Conservation (phyloP, 2,888 invertebrate genomes). For the Atherix ibis region DNA sequence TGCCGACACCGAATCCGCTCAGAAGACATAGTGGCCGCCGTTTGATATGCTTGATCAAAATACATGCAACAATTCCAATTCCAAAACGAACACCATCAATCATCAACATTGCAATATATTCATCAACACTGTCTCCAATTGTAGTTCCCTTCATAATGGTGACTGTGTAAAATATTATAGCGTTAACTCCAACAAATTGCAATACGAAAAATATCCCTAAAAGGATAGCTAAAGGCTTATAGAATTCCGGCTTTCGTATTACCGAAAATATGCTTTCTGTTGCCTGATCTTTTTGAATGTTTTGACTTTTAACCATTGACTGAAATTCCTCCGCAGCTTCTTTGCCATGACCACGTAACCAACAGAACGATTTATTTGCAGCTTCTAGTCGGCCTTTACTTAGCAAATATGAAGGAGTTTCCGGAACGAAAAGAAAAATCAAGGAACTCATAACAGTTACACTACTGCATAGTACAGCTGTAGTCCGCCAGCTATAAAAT, state of each 20-base stretch:
- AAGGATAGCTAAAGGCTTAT: slow-evolving; percentile 43
- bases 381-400: slow-evolving; percentile 36
- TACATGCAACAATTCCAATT: slow-evolving; percentile 41
- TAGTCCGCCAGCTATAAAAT: slow-evolving; percentile 43
- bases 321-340: slow-evolving; percentile 37
- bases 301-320: slow-evolving; percentile 34
- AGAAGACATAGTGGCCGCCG: slow-evolving; percentile 40
- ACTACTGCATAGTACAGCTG: slow-evolving; percentile 39
- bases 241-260: slow-evolving; percentile 35
- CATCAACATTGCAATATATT: slow-evolving; percentile 42
- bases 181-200: slow-evolving; percentile 49
- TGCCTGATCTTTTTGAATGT: slow-evolving; percentile 20
- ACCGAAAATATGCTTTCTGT: slow-evolving; percentile 16
- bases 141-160: slow-evolving; percentile 41
- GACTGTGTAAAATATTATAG: slow-evolving; percentile 48
- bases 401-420: slow-evolving; percentile 47
- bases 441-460: slow-evolving; percentile 38
- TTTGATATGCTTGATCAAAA: slow-evolving; percentile 38
- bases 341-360: slow-evolving; percentile 38
- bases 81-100: slow-evolving; percentile 42
- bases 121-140: slow-evolving; percentile 38
- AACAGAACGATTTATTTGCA: slow-evolving; percentile 38
- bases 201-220: slow-evolving; percentile 43
- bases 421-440: slow-evolving; percentile 37
- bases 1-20: slow-evolving; percentile 41